Percentiles rank a stretch among this genome's conserved stretches.
Conservation (phyloP, 2,797 vertebrate species). For the Pangasius mekongensis region DNA sequence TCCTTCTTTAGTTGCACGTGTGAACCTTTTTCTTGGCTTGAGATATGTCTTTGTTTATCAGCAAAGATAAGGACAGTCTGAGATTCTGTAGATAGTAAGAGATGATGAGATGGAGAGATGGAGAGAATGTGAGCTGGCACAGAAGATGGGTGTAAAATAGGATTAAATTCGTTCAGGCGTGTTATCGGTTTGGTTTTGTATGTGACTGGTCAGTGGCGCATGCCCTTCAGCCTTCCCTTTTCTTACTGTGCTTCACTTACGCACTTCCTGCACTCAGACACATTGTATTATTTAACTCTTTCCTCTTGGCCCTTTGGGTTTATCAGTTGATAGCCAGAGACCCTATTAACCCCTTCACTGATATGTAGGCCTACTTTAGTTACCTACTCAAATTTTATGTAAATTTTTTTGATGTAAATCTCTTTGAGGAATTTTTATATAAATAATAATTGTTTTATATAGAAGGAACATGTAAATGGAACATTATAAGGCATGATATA, state of each 20-base stretch:
- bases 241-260: slow-evolving; percentile 13
- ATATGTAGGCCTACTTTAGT: not conserved
- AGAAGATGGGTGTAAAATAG: slow-evolving; percentile 53
- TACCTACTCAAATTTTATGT: not conserved
- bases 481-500: not conserved
- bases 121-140: slow-evolving; percentile 64
- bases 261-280: slow-evolving; percentile 54
- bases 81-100: slow-evolving; percentile 46
- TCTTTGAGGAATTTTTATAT: not conserved
- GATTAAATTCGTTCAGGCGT: slow-evolving; percentile 56
- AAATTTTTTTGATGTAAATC: too few relatives aligned
- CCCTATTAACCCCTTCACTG: not conserved
- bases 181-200: slow-evolving; percentile 40
- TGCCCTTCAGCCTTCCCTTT: slow-evolving; percentile 33
- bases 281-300: slow-evolving; percentile 31
- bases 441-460: not conserved
- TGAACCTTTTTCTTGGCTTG: not conserved
- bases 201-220: slow-evolving; percentile 55
- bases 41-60: slow-evolving; percentile 48
- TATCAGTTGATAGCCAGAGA: not conserved
- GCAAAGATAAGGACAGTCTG: slow-evolving; percentile 60
- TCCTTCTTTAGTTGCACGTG: not conserved
- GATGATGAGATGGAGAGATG: slow-evolving; percentile 58
- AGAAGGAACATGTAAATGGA: not conserved
- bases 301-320: slow-evolving; percentile 11